These are phyloP conservation scores for Chrysolina oricalcia DNA, from an alignment of 2,888 invertebrate species.

Conservation along the genomic window DNA sequence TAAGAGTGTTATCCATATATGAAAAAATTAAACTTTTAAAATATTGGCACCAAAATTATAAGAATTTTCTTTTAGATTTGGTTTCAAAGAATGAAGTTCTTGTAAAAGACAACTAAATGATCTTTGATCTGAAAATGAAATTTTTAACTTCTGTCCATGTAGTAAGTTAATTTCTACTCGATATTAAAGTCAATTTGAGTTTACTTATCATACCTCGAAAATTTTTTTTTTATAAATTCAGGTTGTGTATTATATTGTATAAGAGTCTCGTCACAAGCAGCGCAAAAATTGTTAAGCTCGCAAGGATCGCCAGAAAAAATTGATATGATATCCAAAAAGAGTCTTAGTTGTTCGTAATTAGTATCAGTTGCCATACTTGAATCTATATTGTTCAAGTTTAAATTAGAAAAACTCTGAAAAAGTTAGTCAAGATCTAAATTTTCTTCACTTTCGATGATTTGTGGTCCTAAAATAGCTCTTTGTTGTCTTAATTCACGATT, in stretches of 20 bases:
- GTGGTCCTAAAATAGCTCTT: background rate
- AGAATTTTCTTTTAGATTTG: too few relatives aligned
- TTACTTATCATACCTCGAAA: background rate
- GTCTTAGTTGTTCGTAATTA: conserved; percentile 24
- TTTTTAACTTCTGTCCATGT: background rate
- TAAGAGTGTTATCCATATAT: background rate
- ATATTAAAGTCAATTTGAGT: background rate
- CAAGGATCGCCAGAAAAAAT: conserved; percentile 14
- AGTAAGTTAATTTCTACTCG: background rate
- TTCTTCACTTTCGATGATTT: background rate
- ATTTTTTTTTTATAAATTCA: too few relatives aligned
- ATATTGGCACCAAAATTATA: conserved; percentile 2
- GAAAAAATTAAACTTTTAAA: conserved; percentile 6
- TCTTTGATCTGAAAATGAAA: background rate
- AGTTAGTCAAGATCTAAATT: background rate
- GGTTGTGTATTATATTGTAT: too few relatives aligned
- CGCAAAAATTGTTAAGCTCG: too few relatives aligned
- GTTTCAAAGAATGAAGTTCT: background rate
- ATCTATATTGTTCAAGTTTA: background rate
- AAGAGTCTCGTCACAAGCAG: too few relatives aligned
- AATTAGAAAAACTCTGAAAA: background rate
- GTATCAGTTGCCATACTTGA: background rate
- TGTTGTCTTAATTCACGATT: conserved; percentile 5
- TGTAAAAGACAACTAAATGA: background rate
- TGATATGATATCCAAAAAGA: too few relatives aligned